Percentiles rank a stretch among this genome's conserved stretches.
These are phyloP conservation scores for Harpegnathos saltator DNA, from an alignment of 1,140 invertebrate species.

Conservation along the genomic window DNA sequence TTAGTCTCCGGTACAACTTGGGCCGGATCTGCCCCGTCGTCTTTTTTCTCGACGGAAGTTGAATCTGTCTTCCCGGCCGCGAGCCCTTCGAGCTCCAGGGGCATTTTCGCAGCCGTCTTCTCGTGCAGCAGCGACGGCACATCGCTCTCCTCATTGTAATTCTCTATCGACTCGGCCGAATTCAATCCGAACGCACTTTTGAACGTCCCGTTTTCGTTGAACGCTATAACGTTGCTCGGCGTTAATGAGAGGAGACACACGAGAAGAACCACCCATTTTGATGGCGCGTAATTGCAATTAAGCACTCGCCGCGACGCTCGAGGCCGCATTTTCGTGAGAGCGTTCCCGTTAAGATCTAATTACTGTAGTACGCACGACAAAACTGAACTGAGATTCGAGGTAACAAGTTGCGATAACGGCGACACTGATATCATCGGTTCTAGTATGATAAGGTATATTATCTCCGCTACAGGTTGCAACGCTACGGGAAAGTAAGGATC, in stretches of 20 bases:
- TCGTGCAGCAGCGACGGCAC: neutral
- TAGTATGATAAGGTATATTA: conserved; percentile 73
- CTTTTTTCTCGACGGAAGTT: neutral
- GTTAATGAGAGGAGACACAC: neutral
- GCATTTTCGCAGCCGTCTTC: neutral
- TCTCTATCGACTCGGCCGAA: neutral
- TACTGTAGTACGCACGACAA: conserved; percentile 60
- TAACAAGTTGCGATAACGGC: conserved; percentile 70
- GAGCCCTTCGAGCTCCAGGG: conserved; percentile 65
- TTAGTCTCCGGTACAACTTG: neutral
- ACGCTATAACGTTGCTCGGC: neutral
- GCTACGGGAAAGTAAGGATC: conserved; percentile 30
- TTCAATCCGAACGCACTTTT: conserved; percentile 70
- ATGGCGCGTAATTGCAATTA: conserved; percentile 29
- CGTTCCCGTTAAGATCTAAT: conserved; percentile 49
- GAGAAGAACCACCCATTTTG: conserved; percentile 25
- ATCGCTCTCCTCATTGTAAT: neutral
- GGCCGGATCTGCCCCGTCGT: neutral
- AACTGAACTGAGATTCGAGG: conserved; percentile 65
- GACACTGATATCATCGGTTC: conserved; percentile 73
- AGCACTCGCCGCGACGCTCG: conserved; percentile 28
- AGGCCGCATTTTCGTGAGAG: conserved; percentile 65
- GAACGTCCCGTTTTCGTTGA: conserved; percentile 66
- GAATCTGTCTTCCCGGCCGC: neutral
- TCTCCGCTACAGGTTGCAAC: conserved; percentile 67